Conservation (phyloP, 1,140 invertebrate species). For the Diorhabda carinulata region DNA sequence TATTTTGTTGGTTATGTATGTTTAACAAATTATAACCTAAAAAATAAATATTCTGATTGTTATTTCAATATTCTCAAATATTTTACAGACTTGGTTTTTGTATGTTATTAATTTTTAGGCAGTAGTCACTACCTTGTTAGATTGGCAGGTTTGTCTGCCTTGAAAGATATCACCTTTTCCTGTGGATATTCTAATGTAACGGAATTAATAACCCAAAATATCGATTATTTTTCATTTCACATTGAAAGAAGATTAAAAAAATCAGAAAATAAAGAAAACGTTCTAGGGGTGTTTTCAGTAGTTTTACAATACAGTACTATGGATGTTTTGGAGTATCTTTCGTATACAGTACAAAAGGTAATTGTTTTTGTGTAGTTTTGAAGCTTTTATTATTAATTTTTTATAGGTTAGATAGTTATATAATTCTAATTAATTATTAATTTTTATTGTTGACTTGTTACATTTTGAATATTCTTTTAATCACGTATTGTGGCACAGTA, state of each 20-base stretch:
- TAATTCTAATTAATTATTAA: too few species aligned
- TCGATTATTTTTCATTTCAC: conserved; percentile 65
- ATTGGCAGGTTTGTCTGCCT: conserved; percentile 53
- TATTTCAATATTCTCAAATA: conserved; percentile 14
- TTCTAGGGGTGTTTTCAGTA: conserved; percentile 57
- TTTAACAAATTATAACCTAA: too few species aligned
- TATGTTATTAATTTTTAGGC: conserved; percentile 46
- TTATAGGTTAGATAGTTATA: too few species aligned
- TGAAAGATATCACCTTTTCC: conserved; percentile 52
- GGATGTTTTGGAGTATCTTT: conserved; percentile 57
- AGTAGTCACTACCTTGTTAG: conserved; percentile 55
- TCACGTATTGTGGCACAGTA: too few species aligned
- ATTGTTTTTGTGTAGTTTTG: too few species aligned
- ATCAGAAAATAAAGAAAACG: conserved; percentile 51
- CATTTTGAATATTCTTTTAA: too few species aligned
- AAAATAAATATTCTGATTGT: background rate
- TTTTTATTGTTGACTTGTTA: too few species aligned
- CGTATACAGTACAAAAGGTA: conserved; percentile 38
- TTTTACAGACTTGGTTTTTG: too few species aligned
- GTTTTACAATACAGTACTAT: conserved; percentile 62
- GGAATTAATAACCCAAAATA: conserved; percentile 56
- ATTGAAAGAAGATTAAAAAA: conserved; percentile 59
- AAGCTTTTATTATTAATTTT: too few species aligned
- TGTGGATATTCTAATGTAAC: conserved; percentile 51
- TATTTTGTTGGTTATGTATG: too few species aligned